Percentiles rank a stretch among this genome's conserved stretches.
Evolutionary conservation across 2,888 invertebrate species (phyloP).

Genomic region (Proisotoma minuta): DNA sequence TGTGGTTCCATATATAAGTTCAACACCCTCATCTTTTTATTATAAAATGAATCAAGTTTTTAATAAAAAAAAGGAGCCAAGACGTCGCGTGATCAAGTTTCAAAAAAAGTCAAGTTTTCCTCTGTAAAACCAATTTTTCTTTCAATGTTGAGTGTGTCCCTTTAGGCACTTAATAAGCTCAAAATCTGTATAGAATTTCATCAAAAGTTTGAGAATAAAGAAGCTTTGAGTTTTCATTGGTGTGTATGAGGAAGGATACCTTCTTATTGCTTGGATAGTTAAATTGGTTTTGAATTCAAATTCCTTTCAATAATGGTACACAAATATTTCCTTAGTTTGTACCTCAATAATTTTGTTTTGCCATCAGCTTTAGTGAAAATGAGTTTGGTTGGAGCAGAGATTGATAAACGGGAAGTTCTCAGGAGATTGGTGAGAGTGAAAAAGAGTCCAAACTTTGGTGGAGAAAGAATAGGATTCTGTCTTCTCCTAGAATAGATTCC

Average conservation of each 20-base stretch:
- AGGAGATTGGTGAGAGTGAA: slow-evolving; percentile 11
- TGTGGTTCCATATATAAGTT: too few species aligned
- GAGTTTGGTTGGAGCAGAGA: background rate
- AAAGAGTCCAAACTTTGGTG: slow-evolving; percentile 12
- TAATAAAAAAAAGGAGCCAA: too few species aligned
- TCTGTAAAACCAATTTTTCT: too few species aligned
- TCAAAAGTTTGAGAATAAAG: background rate
- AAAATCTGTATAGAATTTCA: background rate
- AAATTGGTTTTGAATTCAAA: slow-evolving; percentile 7
- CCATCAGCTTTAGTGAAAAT: background rate
- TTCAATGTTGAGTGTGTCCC: background rate
- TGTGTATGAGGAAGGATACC: too few species aligned
- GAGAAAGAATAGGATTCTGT: slow-evolving; percentile 18
- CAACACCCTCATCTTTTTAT: too few species aligned
- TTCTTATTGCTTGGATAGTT: background rate
- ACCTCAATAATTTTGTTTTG: background rate
- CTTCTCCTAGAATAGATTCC: slow-evolving; percentile 12
- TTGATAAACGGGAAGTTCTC: slow-evolving; percentile 8
- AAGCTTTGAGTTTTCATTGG: background rate
- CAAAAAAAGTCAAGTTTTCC: too few species aligned
- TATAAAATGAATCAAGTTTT: too few species aligned
- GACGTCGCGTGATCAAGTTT: too few species aligned
- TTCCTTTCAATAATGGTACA: slow-evolving; percentile 11
- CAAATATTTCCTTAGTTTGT: slow-evolving; percentile 8
- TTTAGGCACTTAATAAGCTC: background rate